Conservation (phyloP, 2,113 vertebrate species). For the Dromaius novaehollandiae region DNA sequence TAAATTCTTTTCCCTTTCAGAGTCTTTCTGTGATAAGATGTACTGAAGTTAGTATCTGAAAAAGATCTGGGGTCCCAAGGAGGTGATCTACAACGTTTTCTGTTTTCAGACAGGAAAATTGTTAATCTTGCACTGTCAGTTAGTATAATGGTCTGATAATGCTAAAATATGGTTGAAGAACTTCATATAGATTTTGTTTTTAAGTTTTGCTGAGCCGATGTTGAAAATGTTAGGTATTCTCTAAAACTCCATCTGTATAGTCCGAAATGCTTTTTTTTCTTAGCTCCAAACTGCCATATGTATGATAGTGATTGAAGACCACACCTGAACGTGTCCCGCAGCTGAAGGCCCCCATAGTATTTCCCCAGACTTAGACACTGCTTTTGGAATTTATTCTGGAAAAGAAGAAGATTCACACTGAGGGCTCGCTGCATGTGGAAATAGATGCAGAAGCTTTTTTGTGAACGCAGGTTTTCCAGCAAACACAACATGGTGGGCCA, state of each 20-base stretch:
- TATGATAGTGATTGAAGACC: neutral
- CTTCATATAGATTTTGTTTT: neutral
- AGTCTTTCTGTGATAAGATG: neutral
- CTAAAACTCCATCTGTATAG: neutral
- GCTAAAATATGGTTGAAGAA: neutral
- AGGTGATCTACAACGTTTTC: neutral
- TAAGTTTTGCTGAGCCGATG: neutral
- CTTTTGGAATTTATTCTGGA: neutral
- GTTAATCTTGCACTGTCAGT: neutral
- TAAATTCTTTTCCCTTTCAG: neutral
- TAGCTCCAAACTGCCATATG: neutral
- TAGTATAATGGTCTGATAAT: neutral
- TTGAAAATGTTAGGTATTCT: neutral
- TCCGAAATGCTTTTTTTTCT: neutral
- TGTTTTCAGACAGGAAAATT: neutral
- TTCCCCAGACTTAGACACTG: neutral
- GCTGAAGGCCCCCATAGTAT: neutral
- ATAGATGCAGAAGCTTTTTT: neutral
- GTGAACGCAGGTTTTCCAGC: neutral
- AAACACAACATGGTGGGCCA: neutral
- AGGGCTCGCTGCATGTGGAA: neutral
- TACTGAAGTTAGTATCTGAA: neutral
- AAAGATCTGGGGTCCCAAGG: neutral
- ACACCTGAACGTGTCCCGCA: rapidly evolving
- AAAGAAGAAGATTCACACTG: neutral